phyloP scores from a whole-genome alignment of 1,140 invertebrate genomes.

The Apis mellifera region DNA sequence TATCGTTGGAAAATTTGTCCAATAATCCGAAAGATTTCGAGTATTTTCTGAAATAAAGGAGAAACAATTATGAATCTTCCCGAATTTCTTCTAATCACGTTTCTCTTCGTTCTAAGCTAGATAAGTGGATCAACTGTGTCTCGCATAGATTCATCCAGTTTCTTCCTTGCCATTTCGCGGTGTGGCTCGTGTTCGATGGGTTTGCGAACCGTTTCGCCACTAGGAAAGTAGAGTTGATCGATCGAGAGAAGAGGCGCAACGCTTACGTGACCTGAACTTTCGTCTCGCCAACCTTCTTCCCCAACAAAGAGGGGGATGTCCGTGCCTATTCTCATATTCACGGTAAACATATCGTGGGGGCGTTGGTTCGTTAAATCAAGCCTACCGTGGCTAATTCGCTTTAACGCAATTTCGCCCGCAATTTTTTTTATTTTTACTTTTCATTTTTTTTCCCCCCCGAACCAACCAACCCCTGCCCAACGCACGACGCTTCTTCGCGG shows the following conservation, averaged over 20 bases:
- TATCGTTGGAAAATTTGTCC: too few relatives aligned
- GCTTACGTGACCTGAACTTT: constrained; percentile 66
- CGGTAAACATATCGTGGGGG: constrained; percentile 53
- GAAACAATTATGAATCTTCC: too few relatives aligned
- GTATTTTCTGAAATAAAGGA: too few relatives aligned
- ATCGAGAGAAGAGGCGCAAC: constrained; percentile 34
- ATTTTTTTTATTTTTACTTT: constrained; percentile 36
- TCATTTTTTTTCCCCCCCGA: neutral
- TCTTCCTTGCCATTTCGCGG: constrained; percentile 23
- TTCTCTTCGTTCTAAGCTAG: neutral
- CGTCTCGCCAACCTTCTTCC: constrained; percentile 38
- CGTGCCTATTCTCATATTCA: constrained; percentile 60
- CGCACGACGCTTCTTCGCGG: neutral
- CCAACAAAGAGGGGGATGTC: constrained; percentile 41
- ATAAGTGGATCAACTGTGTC: constrained; percentile 11
- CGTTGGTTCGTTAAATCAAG: constrained; percentile 62
- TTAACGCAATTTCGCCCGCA: constrained; percentile 65
- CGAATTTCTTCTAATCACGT: neutral
- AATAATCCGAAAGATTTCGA: too few relatives aligned
- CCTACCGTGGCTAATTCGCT: constrained; percentile 61
- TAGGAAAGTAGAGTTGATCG: constrained; percentile 65
- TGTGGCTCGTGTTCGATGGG: constrained; percentile 18
- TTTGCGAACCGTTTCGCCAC: constrained; percentile 55
- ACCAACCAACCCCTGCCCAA: neutral
- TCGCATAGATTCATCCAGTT: neutral